phyloP scores from a whole-genome alignment of 2,113 vertebrate genomes.

The Aspidoscelis tigris region DNA sequence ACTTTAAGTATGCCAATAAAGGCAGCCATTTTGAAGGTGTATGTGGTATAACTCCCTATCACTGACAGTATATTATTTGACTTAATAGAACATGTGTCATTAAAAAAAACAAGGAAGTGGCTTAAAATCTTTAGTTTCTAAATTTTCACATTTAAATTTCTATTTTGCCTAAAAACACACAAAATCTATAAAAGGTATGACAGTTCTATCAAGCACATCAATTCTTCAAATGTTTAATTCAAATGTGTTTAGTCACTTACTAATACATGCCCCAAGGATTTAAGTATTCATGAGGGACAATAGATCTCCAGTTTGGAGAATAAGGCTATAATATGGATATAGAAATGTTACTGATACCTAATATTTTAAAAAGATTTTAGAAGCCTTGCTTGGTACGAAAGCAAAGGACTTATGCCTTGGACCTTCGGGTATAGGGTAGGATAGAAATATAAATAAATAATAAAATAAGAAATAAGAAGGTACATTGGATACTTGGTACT shows the following conservation, averaged over 20 bases:
- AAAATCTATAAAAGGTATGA: not conserved
- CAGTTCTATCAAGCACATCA: not conserved
- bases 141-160: not conserved
- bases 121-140: conserved; percentile 7
- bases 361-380: not conserved
- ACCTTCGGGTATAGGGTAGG: no score
- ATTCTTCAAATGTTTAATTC: not conserved
- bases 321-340: not conserved
- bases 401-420: no score
- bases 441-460: no score
- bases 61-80: conserved; percentile 9
- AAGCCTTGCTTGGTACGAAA: not conserved
- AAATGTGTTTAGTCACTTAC: not conserved
- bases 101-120: conserved; percentile 12
- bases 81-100: not conserved
- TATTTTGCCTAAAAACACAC: not conserved
- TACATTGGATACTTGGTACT: no score
- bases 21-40: not conserved
- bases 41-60: not conserved
- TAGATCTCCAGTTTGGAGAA: not conserved
- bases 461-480: no score
- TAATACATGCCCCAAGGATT: not conserved
- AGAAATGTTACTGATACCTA: not conserved
- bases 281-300: not conserved
- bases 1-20: not conserved